These are phyloP conservation scores for Eulemur rubriventer DNA, from an alignment of 2,797 vertebrate genomes.

Conservation along the genomic window DNA sequence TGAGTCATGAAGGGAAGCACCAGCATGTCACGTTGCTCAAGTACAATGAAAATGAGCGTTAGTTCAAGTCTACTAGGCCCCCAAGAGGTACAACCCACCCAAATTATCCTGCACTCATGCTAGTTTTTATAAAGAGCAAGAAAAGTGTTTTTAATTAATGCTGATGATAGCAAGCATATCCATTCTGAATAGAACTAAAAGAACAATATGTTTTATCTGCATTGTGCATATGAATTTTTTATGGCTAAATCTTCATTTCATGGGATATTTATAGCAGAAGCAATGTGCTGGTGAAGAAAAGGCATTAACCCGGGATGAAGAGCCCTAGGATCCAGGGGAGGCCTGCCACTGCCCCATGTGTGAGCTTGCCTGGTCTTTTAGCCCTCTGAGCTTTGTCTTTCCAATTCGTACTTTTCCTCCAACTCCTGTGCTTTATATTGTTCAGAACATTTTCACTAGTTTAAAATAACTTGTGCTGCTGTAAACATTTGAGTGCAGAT, in stretches of 20 bases:
- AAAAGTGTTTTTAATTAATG: background rate
- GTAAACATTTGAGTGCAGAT: too few relatives aligned
- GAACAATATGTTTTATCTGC: background rate
- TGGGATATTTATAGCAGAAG: background rate
- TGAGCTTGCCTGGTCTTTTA: background rate
- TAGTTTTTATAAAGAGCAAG: background rate
- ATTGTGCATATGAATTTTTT: background rate
- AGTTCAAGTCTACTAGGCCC: background rate
- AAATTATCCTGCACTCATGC: background rate
- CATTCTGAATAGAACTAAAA: background rate
- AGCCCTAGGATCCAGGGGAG: background rate
- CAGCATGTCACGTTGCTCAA: background rate
- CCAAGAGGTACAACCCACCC: background rate
- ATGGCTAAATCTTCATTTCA: background rate
- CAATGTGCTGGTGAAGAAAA: background rate
- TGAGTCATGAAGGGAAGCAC: background rate
- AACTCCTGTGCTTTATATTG: background rate
- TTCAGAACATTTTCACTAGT: background rate
- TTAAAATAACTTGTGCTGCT: background rate
- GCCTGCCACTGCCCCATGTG: background rate
- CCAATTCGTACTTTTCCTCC: background rate
- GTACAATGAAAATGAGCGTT: background rate
- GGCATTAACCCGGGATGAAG: background rate
- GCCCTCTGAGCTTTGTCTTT: background rate
- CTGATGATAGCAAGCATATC: background rate